Percentiles rank a stretch among this genome's conserved stretches.
Evolutionary conservation across 2,888 invertebrate genomes (phyloP).

Genomic region (Sialis fuliginosa): DNA sequence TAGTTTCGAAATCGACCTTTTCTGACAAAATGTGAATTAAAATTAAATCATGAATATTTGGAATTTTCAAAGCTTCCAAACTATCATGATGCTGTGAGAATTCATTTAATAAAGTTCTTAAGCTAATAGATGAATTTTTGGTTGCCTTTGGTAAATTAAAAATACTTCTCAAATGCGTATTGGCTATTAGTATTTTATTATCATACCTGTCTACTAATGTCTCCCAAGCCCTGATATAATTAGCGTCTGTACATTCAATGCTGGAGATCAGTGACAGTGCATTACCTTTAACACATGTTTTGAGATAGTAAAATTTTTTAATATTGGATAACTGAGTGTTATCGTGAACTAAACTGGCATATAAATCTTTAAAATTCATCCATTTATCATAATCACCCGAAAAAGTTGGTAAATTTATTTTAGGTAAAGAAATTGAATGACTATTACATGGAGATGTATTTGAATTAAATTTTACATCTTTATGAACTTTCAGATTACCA

Average conservation of each 20-base stretch:
- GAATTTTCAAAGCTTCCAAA: neutral
- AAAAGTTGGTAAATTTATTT: neutral
- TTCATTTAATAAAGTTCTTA: neutral
- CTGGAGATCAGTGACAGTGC: neutral
- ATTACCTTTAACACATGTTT: neutral
- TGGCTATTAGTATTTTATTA: neutral
- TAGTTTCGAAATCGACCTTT: neutral
- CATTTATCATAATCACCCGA: neutral
- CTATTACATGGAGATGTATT: neutral
- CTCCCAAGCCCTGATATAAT: neutral
- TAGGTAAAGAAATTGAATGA: neutral
- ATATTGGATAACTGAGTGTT: neutral
- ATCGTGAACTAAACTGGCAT: neutral
- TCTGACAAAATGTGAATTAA: neutral
- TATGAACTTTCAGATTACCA: neutral
- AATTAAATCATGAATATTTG: neutral
- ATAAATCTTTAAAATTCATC: neutral
- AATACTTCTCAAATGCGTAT: neutral
- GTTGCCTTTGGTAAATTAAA: neutral
- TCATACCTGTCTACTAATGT: neutral
- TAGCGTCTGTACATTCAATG: neutral
- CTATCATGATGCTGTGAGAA: neutral
- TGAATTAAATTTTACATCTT: neutral
- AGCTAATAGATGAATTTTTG: too few species aligned
- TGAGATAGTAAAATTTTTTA: neutral